Evolutionary conservation across 1,140 invertebrate species (phyloP).

Genomic region (Mamestra configurata): DNA sequence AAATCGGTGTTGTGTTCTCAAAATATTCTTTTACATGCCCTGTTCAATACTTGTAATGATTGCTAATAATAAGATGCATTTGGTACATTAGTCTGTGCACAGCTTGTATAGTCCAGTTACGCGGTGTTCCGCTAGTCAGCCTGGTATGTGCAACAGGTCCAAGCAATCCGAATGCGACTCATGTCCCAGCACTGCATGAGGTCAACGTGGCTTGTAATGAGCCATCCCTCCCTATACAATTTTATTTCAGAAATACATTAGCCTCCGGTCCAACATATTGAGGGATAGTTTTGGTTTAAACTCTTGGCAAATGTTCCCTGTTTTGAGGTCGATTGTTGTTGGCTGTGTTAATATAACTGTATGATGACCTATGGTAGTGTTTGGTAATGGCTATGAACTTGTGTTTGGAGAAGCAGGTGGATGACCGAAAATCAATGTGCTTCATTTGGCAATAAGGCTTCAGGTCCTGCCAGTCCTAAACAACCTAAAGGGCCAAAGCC

Average conservation of each 20-base stretch:
- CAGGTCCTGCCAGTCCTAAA: too few species aligned
- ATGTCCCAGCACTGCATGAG: conserved; percentile 44
- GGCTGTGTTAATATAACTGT: too few species aligned
- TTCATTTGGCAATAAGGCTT: too few species aligned
- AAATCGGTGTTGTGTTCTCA: background rate
- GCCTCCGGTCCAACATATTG: background rate
- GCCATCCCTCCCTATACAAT: conserved; percentile 42
- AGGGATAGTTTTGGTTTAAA: too few species aligned
- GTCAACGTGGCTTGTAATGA: conserved; percentile 46
- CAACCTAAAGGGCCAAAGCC: too few species aligned
- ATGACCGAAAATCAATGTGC: too few species aligned
- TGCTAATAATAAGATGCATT: conserved; percentile 32
- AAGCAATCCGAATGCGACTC: conserved; percentile 62
- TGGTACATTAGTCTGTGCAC: conserved; percentile 50
- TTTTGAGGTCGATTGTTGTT: background rate
- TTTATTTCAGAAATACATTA: background rate
- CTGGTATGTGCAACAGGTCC: conserved; percentile 67
- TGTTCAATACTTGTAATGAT: background rate
- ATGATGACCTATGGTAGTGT: background rate
- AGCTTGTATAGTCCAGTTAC: conserved; percentile 70
- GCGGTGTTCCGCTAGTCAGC: conserved; percentile 68
- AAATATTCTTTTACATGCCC: background rate
- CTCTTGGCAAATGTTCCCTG: background rate
- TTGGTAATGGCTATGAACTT: background rate
- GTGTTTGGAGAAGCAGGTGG: background rate